Evolutionary conservation across 2,888 invertebrate genomes (phyloP), one percentile per base, ranked within the genome.

Genomic region (Argynnis bischoffii): DNA sequence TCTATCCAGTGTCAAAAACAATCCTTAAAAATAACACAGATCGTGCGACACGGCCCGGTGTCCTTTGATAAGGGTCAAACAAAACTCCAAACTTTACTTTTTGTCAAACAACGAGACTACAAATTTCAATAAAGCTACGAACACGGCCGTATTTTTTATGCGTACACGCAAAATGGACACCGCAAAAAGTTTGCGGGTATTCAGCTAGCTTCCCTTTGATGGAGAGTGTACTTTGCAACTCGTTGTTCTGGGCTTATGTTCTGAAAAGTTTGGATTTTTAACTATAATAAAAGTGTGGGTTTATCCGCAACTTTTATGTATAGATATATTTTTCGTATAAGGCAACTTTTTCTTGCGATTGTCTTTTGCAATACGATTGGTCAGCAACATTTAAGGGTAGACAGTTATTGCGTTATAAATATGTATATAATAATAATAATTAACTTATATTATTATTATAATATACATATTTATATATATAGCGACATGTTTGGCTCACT

Each of bases 111-210:
- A 69, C 48, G 61, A 64, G 72, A 67, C 72, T 69, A 68, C 74
- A 71, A 67, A 74, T 71, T 74, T 74, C 69, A 78, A 77, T 80
- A 78, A 75, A 73, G 71, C 55, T 48, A 59, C 51, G 53, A 47
- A 35, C 53, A 31, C 78, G 74, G 79, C 76, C 78, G 77, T 59
- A 79, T 77, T 81, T 82, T 81, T 81, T 83, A 70, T 74, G 64
- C 63, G 71, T 68, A 66, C 67, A 72, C 73, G 71, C 75, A 77
- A 79, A 83, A 84, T 81, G 79, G 78, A 77, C 67, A 74, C 73
- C 74, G 64, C 75, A 78, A 77, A 77, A 79, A 75, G 67, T 79
- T 81, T n/a, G 72, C 76, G 74, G 74, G 74, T 74, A 76, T 66
- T 65, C 70, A 65, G 66, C 71, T 75, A 75, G 74, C 74, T 74